These are phyloP conservation scores for Oxycera nigricornis DNA, from an alignment of 2,888 invertebrate genomes.

Conservation along the genomic window DNA sequence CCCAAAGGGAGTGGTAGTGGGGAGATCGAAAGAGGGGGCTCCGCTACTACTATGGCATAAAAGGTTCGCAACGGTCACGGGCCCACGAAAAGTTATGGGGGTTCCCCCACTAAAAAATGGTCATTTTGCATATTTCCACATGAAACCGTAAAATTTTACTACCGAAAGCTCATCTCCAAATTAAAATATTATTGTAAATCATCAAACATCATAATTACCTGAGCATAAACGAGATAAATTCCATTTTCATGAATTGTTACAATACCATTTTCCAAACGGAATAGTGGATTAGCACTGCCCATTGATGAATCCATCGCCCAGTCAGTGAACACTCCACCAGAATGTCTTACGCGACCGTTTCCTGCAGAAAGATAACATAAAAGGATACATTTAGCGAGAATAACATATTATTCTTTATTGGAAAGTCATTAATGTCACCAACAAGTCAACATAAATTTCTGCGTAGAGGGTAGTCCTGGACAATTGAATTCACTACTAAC, in stretches of 20 bases:
- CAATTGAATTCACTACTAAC: constrained; percentile 10
- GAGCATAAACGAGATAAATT: constrained; percentile 79
- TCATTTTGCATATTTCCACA: too few species aligned
- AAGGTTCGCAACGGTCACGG: too few species aligned
- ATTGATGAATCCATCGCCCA: constrained; percentile 72
- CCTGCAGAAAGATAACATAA: constrained; percentile 60
- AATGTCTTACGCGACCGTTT: constrained; percentile 72
- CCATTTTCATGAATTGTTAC: constrained; percentile 75
- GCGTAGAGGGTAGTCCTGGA: too few species aligned
- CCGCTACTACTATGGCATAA: too few species aligned
- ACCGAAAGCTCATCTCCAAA: neutral
- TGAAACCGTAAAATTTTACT: too few species aligned
- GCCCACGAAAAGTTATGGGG: too few species aligned
- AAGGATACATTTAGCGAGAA: neutral
- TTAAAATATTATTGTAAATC: neutral
- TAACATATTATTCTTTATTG: neutral
- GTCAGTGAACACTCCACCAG: constrained; percentile 69
- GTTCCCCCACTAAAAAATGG: too few species aligned
- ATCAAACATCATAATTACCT: constrained; percentile 59
- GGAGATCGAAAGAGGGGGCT: too few species aligned
- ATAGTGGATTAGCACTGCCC: constrained; percentile 67
- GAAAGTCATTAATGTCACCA: neutral
- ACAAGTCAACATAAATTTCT: neutral
- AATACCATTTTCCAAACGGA: constrained; percentile 69
- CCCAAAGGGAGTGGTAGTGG: too few species aligned